Percentiles rank a stretch among this genome's conserved stretches.
Evolutionary conservation across 1,140 invertebrate genomes (phyloP).

Genomic region (Plectus sambesii): DNA sequence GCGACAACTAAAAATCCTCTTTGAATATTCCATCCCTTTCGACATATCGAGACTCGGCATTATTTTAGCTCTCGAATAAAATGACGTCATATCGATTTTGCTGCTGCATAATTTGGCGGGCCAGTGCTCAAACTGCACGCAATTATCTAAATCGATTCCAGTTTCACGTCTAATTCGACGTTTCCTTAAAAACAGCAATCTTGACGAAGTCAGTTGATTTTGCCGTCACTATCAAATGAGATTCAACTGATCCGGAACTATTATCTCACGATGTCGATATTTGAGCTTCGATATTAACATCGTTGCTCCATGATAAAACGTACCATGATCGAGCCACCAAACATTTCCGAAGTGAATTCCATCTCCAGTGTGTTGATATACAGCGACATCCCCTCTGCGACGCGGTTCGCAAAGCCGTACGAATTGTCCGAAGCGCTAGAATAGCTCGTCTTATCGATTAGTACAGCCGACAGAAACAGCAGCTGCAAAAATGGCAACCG

Average conservation of each 20-base stretch:
- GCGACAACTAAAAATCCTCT: slow-evolving; percentile 61
- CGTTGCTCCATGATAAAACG: slow-evolving; percentile 11
- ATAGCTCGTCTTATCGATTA: slow-evolving; percentile 9
- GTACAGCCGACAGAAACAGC: slow-evolving; percentile 13
- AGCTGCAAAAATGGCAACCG: slow-evolving; percentile 8
- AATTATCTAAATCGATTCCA: no score
- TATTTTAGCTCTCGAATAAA: slow-evolving; percentile 4
- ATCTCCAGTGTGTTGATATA: slow-evolving; percentile 84
- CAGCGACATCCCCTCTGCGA: slow-evolving; percentile 92
- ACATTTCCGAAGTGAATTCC: slow-evolving; percentile 80
- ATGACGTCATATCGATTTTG: neutral
- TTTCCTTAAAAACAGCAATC: no score
- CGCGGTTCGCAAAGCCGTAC: slow-evolving; percentile 83
- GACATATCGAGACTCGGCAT: neutral
- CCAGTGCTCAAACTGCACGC: no score
- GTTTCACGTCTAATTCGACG: no score
- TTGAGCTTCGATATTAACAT: neutral
- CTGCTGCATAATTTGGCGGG: no score
- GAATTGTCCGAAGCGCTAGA: slow-evolving; percentile 46
- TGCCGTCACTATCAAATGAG: neutral
- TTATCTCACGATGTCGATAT: neutral
- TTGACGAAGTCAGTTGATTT: neutral
- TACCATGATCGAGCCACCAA: slow-evolving; percentile 85
- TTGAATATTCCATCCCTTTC: neutral
- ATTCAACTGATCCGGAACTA: neutral